A percentile compares a stretch with the other conserved stretches of the same genome.
phyloP scores from a whole-genome alignment of 2,113 vertebrate genomes.

The Promerops cafer region DNA sequence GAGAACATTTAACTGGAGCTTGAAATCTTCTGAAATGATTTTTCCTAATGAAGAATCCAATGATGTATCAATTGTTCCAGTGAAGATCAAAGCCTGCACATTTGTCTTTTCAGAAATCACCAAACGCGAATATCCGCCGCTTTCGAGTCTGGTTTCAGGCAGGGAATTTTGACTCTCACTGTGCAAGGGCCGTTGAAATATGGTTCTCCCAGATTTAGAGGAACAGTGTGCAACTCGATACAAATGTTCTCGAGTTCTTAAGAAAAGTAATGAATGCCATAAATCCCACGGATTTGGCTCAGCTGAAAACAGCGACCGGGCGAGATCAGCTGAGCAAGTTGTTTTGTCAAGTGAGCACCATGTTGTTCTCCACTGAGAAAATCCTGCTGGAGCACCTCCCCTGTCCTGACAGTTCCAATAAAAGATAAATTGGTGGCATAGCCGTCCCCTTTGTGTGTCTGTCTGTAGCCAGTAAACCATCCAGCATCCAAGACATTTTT shows the following conservation, averaged over 20 bases:
- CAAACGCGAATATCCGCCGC: rapidly evolving
- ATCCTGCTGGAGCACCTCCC: not conserved
- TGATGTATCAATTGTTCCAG: not conserved
- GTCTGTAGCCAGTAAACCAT: constrained; percentile 23
- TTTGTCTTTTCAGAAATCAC: not conserved
- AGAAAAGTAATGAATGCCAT: not conserved
- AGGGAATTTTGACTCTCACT: not conserved
- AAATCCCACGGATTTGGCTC: not conserved
- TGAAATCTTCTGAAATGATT: not conserved
- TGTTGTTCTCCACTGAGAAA: not conserved
- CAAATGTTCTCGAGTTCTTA: constrained; percentile 28
- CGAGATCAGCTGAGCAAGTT: not conserved
- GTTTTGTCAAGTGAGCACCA: not conserved
- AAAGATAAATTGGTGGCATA: not conserved
- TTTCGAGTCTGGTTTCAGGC: not conserved
- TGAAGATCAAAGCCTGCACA: not conserved
- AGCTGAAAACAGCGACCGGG: not conserved
- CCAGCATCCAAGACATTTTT: not conserved
- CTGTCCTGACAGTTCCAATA: not conserved
- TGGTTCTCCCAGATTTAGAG: not conserved
- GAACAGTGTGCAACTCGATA: not conserved
- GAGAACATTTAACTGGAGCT: not conserved
- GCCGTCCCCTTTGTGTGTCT: not conserved
- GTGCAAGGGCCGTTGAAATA: not conserved
- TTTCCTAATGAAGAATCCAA: not conserved